Evolutionary conservation across 2,797 vertebrate genomes (phyloP), one percentile per base, ranked within the genome.

Genomic region (Linurgus olivaceus): DNA sequence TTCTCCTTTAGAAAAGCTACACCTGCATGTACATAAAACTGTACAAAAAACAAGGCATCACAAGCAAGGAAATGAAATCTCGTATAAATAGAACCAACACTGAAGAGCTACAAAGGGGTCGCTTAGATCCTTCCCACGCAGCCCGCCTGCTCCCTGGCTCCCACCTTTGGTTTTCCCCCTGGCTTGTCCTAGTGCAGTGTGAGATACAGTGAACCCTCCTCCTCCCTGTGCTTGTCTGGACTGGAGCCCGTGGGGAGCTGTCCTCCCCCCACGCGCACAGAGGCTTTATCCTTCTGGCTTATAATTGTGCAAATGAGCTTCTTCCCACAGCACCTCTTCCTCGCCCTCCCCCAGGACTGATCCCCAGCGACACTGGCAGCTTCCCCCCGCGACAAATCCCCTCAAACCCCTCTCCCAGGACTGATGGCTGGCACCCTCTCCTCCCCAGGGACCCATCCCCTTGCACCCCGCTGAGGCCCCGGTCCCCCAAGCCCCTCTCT

Each of bases 21-120:
- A 98, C 98, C 98, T 98, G 98, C 99, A 98, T 99, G 99, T 99
- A 99, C 99, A 99, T 99, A 99, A 99, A 99, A 99, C 99, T 99
- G 99, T 99, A 99, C 99, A 98, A 98, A 99, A 99, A 99, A 98
- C 98, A 99, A 99, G 99, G 98, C 99, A 98, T 98, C 98, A 99
- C 98, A 98, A 98, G 98, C 98, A 98, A 97, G 97, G 97, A 98
- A 98, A 98, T 97, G 96, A 98, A 98, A 98, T 96, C 96, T 98
- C 97, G 98, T 99, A 99, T 98, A 99, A 99, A 98, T 98, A 99
- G 98, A 99, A 99, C 98, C 98, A 98, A 98, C 98, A 98, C 95
- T 97, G 97, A 98, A 98, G 98, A 98, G 97, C 98, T 97, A 97
- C 95, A 97, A 97, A 97, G 96, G 97, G 97, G 96, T 97, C 73